These are phyloP conservation scores for Coregonus sp. DNA, from an alignment of 2,797 vertebrate genomes.

Conservation along the genomic window DNA sequence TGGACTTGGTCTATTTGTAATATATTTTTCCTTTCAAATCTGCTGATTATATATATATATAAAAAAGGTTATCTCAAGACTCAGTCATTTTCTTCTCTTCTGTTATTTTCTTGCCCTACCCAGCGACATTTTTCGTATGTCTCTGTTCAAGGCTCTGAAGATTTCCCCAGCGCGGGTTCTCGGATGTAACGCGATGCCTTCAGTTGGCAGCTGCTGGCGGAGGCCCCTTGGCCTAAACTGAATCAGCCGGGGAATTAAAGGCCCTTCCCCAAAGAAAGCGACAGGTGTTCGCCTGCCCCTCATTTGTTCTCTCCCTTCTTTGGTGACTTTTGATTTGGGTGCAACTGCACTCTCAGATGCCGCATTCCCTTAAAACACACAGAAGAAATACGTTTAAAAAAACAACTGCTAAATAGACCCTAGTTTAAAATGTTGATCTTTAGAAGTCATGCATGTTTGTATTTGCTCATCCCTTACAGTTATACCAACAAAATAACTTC, in stretches of 20 bases:
- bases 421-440: background rate
- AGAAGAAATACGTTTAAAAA: background rate
- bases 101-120: conserved; percentile 39
- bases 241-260: conserved; percentile 79
- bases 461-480: background rate
- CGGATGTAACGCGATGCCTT: conserved; percentile 85
- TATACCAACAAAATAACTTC: background rate
- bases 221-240: conserved; percentile 71
- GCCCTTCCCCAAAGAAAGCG: conserved; percentile 80
- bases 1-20: background rate
- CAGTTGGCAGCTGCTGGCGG: conserved; percentile 85
- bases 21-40: background rate
- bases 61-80: background rate
- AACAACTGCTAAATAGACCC: too few species aligned
- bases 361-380: background rate
- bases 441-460: background rate
- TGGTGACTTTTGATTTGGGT: conserved; percentile 65
- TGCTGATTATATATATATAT: too few species aligned
- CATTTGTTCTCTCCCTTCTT: conserved; percentile 77
- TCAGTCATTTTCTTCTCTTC: background rate
- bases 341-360: conserved; percentile 47
- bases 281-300: conserved; percentile 87
- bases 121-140: background rate
- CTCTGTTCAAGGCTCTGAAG: conserved; percentile 53
- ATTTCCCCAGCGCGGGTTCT: conserved; percentile 62